phyloP scores from a whole-genome alignment of 2,797 vertebrate genomes.

The Enteromius argenteus region DNA sequence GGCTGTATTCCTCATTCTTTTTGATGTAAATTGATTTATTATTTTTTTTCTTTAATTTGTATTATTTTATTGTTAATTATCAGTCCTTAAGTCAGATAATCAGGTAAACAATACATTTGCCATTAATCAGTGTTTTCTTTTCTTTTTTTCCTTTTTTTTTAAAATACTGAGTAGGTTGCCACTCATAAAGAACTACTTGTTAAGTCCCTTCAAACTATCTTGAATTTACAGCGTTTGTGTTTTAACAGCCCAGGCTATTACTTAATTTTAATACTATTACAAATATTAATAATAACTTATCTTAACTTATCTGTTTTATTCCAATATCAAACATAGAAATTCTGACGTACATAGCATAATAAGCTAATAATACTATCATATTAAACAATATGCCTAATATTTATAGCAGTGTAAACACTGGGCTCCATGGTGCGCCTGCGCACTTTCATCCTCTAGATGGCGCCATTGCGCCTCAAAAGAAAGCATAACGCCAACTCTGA shows the following conservation, averaged over 20 bases:
- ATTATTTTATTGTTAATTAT: not conserved
- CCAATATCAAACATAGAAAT: not conserved
- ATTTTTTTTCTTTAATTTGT: not conserved
- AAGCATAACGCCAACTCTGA: not conserved
- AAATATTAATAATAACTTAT: not conserved
- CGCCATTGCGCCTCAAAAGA: conserved; percentile 40
- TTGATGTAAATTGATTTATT: not conserved
- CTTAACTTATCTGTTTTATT: not conserved
- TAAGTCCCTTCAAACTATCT: not conserved
- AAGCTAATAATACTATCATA: not conserved
- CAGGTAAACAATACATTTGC: not conserved
- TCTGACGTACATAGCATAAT: not conserved
- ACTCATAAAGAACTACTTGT: not conserved
- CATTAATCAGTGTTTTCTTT: not conserved
- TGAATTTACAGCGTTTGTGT: not conserved
- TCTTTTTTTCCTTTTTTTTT: not conserved
- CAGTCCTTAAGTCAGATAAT: too few relatives aligned
- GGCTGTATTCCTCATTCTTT: not conserved
- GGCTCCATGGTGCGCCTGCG: not conserved
- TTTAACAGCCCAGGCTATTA: not conserved
- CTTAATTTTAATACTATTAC: not conserved
- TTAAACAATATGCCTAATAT: not conserved
- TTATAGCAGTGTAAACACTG: not conserved
- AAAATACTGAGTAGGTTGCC: not conserved
- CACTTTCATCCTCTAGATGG: conserved; percentile 43